Conservation (phyloP, 2,888 invertebrate species). For the Drosophila emarginata region DNA sequence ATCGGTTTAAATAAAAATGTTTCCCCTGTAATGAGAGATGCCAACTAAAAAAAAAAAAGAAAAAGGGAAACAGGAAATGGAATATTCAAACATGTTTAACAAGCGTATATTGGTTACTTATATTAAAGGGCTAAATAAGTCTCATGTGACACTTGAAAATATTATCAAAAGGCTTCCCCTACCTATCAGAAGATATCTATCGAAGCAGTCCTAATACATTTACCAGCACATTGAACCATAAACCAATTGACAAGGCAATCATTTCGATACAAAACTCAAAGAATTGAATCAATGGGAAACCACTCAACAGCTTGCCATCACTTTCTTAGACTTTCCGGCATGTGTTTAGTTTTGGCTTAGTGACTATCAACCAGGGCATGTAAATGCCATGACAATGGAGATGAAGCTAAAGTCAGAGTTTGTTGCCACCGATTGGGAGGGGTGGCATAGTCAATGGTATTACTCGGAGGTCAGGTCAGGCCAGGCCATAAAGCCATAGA, state of each 20-base stretch:
- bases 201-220: slow-evolving; percentile 51
- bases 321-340: slow-evolving; percentile 5
- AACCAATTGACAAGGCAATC: slow-evolving; percentile 75
- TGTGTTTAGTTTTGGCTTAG: slow-evolving; percentile 59
- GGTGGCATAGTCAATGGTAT: slow-evolving; percentile 46
- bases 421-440: not conserved
- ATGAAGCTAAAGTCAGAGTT: no score
- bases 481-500: slow-evolving; percentile 6
- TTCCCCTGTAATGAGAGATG: slow-evolving; percentile 73
- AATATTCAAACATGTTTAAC: slow-evolving; percentile 6
- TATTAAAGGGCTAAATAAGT: not conserved
- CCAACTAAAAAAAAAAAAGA: not conserved
- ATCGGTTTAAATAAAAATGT: slow-evolving; percentile 74
- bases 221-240: slow-evolving; percentile 69
- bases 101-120: not conserved
- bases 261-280: slow-evolving; percentile 56
- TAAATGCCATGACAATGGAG: slow-evolving; percentile 74
- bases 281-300: slow-evolving; percentile 60
- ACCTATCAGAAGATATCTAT: not conserved
- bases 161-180: not conserved
- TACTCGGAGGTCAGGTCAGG: slow-evolving; percentile 27
- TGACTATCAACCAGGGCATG: slow-evolving; percentile 71
- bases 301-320: slow-evolving; percentile 2
- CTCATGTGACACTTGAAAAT: not conserved
- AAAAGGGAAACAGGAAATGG: slow-evolving; percentile 1